Evolutionary conservation across 2,888 invertebrate species (phyloP), one percentile per base, ranked within the genome.

Genomic region (Pyralis farinalis): DNA sequence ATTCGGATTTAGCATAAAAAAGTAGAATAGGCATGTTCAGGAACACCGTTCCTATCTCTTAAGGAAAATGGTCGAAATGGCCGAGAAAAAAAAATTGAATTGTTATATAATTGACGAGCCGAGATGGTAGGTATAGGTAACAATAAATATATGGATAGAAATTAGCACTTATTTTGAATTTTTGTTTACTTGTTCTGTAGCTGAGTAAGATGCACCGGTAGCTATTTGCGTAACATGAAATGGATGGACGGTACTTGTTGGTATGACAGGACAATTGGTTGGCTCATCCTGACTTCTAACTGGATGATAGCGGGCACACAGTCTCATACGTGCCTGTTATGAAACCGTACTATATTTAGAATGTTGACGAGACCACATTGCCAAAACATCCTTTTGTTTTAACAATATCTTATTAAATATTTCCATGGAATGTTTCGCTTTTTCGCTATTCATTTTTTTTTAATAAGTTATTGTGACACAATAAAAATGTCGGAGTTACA

Each of bases 261-360:
- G 56, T 61, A 62, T 54, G 63, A 64, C 61, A 63, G 57, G 46
- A 54, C 65, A 70, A 71, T 69, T 74, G 71, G 53, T 54, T 43
- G 51, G 57, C 53, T 53, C 59, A 64, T 68, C 65, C 71, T 69
- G 65, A 56, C 61, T 68, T 63, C 62, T 75, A 66, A 67, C 76
- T 73, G 76, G 76, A 80, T 77, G 72, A 73, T 71, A 66, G 76
- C 71, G 70, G 63, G 64, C 68, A 62, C 58, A 46, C 47, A 63
- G 63, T 65, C 65, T 66, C 65, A 60, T 67, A 55, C 58, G 63
- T 62, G 62, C 68, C 63, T 57, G 73, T 70, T 71, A 71, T 63
- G 66, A 69, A 65, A 63, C 51, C 46, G 34, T 27, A 7, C 74
- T 84, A 85, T 82, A 77, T 85, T 78, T 84, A 82, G 82, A 68